Percentiles rank a stretch among this genome's conserved stretches.
These are phyloP conservation scores for Apostichopus californicus DNA, from an alignment of 35 echinoderm and acorn worm species.

Conservation along the genomic window DNA sequence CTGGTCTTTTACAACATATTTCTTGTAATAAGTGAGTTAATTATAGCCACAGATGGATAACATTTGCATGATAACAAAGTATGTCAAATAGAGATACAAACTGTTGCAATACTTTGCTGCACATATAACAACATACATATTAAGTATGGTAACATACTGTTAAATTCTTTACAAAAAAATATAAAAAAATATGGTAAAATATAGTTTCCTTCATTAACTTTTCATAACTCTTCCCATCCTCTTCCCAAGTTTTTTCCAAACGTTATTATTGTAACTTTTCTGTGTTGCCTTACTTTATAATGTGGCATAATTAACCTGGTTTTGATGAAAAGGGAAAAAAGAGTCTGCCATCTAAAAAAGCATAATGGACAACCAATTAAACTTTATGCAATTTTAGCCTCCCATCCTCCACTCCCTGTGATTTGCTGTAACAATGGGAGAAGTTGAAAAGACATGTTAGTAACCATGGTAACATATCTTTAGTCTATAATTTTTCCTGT, in stretches of 20 bases:
- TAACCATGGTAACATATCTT: constrained; percentile 41
- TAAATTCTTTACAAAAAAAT: too few relatives aligned
- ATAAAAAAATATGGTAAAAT: too few relatives aligned
- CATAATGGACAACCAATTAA: constrained; percentile 42
- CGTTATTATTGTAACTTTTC: not conserved
- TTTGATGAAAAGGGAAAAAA: not conserved
- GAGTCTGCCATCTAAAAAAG: not conserved
- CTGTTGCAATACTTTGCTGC: too few relatives aligned
- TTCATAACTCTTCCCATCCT: not conserved
- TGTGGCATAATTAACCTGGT: constrained; percentile 37
- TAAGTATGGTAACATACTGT: too few relatives aligned
- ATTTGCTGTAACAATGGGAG: constrained; percentile 40
- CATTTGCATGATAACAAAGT: too few relatives aligned
- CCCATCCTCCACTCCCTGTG: not conserved
- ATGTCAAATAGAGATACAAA: too few relatives aligned
- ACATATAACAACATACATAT: too few relatives aligned
- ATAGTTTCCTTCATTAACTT: not conserved
- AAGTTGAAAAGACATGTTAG: constrained; percentile 42
- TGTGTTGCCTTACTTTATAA: constrained; percentile 17
- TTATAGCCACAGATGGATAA: too few relatives aligned
- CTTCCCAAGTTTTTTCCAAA: not conserved
- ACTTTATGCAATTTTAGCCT: constrained; percentile 22
- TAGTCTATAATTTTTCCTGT: constrained; percentile 1
- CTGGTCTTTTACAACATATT: too few relatives aligned
- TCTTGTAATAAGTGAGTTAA: too few relatives aligned